Evolutionary conservation across 1,140 invertebrate species (phyloP), one percentile per base, ranked within the genome.

Genomic region (Trachymyrmex septentrionalis): DNA sequence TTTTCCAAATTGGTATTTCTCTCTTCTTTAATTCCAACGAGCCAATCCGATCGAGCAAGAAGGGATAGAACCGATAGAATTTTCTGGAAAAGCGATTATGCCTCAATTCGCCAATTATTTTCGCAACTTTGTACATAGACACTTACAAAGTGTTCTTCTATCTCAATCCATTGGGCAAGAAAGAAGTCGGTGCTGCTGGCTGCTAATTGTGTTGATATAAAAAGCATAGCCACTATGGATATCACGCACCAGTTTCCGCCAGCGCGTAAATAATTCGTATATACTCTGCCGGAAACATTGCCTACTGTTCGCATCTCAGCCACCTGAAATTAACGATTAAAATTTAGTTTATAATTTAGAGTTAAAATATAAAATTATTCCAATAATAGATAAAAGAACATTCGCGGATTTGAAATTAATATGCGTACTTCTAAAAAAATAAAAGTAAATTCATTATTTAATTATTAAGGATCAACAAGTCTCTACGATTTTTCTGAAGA

Each of bases 101-200:
- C 9, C 55, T 57, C 38, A 44, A 44, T 44, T 44, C 38, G 7
- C 38, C 9, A 10, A 44, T 44, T 44, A 44, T 44, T 44, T 44
- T 44, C 10, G 38, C 38, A 55, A 76, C 1, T 75, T 75, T 12
- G 12, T 48, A 14, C 24, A 27, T 1, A 63, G 50, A 9, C 61
- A 92, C 91, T 91, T 86, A 94, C 94, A 6, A 85, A 92, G 59
- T 92, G 76, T 85, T 95, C 93, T 90, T 96, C 95, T 77, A 95
- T 88, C 73, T 95, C 95, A 5, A 96, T 95, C 98, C 98, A 98
- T 84, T 96, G 95, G 2, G 97, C 96, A 0, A 98, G 96, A 96
- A 98, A 98, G 84, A 97, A 97, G 92, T 98, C 98, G 88, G 97
- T 96, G 19, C 96, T 95, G 27, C 97, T 97, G 16, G 97, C 97